Percentiles rank a stretch among this genome's conserved stretches.
Evolutionary conservation across 2,888 invertebrate genomes (phyloP).

Genomic region (Didymodactylos carnosus): DNA sequence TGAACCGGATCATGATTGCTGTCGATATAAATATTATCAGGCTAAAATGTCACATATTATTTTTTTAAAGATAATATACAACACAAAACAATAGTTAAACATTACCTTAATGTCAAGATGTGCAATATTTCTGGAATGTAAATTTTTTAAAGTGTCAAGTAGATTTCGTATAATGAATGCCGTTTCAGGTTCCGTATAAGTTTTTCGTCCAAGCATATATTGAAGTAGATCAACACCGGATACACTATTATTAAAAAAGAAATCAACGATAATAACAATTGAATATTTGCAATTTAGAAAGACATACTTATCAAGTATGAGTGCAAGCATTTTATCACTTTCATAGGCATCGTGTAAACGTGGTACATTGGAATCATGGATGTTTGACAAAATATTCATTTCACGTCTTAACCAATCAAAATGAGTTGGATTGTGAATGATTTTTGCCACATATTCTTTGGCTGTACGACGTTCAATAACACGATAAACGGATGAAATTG

Average conservation of each 20-base stretch:
- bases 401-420: conserved; percentile 39
- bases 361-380: conserved; percentile 55
- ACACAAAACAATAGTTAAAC: no score
- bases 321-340: conserved; percentile 48
- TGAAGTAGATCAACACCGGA: conserved; percentile 60
- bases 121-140: conserved; percentile 68
- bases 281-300: no score
- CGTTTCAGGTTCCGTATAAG: conserved; percentile 65
- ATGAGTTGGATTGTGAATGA: conserved; percentile 23
- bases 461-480: conserved; percentile 30
- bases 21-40: not conserved
- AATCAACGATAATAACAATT: no score
- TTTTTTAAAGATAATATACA: not conserved
- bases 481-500: conserved; percentile 16
- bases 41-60: not conserved
- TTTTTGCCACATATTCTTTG: conserved; percentile 27
- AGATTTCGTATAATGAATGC: conserved; percentile 65
- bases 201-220: conserved; percentile 37
- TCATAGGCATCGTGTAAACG: conserved; percentile 71
- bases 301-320: conserved; percentile 2
- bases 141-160: conserved; percentile 62
- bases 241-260: not conserved
- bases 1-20: not conserved
- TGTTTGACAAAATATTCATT: conserved; percentile 66
- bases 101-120: conserved; percentile 79